These are phyloP conservation scores for Acanthopleura granulata DNA, from an alignment of 2,888 invertebrate species.

Conservation along the genomic window DNA sequence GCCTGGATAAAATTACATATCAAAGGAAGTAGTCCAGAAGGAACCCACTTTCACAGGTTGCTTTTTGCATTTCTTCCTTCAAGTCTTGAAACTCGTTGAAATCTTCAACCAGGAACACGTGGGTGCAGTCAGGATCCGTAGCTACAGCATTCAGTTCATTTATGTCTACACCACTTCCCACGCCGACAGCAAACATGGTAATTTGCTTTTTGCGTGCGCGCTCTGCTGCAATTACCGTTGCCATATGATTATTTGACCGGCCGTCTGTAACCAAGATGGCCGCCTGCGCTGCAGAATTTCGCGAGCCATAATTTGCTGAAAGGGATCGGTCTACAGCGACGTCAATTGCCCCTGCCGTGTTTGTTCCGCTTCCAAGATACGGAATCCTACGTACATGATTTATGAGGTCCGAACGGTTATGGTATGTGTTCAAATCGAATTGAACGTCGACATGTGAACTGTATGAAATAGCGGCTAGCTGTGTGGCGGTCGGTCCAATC, in stretches of 20 bases:
- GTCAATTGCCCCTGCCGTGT: slow-evolving; percentile 30
- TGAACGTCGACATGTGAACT: slow-evolving; percentile 62
- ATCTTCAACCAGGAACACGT: slow-evolving; percentile 23
- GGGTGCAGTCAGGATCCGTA: slow-evolving; percentile 40
- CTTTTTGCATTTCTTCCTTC: not conserved
- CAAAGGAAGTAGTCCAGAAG: no score
- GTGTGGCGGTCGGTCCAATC: slow-evolving; percentile 58
- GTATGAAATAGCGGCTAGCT: slow-evolving; percentile 66
- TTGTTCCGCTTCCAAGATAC: slow-evolving; percentile 30
- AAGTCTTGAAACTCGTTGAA: not conserved
- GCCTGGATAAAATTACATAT: no score
- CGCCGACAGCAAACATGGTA: slow-evolving; percentile 9
- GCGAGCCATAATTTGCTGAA: not conserved
- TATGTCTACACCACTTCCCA: not conserved
- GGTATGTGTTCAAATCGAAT: slow-evolving; percentile 50
- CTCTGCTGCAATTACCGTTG: not conserved
- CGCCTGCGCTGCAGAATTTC: not conserved
- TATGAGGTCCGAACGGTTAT: slow-evolving; percentile 26
- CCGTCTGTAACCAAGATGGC: slow-evolving; percentile 18
- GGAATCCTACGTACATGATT: not conserved
- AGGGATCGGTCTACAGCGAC: not conserved
- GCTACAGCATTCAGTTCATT: slow-evolving; percentile 41
- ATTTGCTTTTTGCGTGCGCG: not conserved
- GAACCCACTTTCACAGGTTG: not conserved
- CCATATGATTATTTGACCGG: not conserved